Base-by-base conservation (phyloP, 2,888 invertebrate species). In the Phania funesta region DNA sequence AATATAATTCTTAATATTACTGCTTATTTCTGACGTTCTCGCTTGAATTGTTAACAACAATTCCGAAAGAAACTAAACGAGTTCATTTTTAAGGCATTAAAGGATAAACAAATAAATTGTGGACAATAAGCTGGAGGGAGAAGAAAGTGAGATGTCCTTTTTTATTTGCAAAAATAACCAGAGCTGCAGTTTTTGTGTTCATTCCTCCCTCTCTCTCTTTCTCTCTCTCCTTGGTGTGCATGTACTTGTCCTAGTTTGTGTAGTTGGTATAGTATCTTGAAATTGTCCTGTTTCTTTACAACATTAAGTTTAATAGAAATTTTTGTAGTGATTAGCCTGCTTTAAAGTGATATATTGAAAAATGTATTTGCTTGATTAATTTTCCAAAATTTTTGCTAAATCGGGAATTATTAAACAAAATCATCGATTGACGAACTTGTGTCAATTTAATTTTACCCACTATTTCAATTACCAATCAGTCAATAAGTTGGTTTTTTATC, bases 31-130 rank as follows among this genome's bases (percentile, higher is more conserved):
- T 56, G 71, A 29, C 38, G 5, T 54, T 3, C 32, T 58, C n/a
- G 32, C 22, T 46, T 48, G 58, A 79, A 60, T 79, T 65, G 29
- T 73, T 73, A 65, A 78, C 50, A 71, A 65, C 18, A 11, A 20
- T 64, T 56, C 8, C 29, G 11, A 29, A 9, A 48, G 29, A 41
- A 70, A 35, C 16, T 24, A 18, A 54, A 7, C 16, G 41, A 64
- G 50, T 70, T 75, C 50, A 70, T 75, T 80, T 64, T 50, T 22
- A 64, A 44, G 65, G 70, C 70, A 80, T 75, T 75, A 70, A 75
- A 74, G 32, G 74, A 75, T 64, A 74, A 75, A 62, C 41, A 64
- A 64, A 44, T 46, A 76, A 76, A 67, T 60, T 67, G 13, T 65
- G 44, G 13, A 58, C 20, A 67, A 54, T 24, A 62, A 52, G n/a